A percentile compares a stretch with the other conserved stretches of the same genome.
Conservation (phyloP, 2,113 vertebrate species). For the Carettochelys insculpta region DNA sequence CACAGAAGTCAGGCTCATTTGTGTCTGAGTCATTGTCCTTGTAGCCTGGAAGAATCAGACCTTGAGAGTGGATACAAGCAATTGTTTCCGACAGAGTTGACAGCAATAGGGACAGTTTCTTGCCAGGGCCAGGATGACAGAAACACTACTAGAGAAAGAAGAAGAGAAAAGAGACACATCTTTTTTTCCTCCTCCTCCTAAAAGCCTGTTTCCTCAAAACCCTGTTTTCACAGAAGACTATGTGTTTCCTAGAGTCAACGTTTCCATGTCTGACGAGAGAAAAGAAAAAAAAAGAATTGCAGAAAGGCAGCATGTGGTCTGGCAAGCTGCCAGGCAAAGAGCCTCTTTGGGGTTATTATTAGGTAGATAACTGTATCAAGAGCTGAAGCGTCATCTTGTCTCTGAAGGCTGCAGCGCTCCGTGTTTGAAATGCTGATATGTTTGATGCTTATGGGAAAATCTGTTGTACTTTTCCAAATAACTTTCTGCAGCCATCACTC, state of each 20-base stretch:
- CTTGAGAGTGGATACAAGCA: conserved; percentile 47
- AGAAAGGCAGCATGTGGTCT: conserved; percentile 46
- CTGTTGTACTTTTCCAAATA: not conserved
- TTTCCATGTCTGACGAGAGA: conserved; percentile 51
- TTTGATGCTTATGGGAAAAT: not conserved
- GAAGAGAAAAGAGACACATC: not conserved
- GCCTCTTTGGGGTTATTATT: conserved; percentile 64
- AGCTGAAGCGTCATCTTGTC: conserved; percentile 28
- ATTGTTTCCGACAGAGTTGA: conserved; percentile 36
- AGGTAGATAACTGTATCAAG: conserved; percentile 53
- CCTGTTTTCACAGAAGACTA: conserved; percentile 29
- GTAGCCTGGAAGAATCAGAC: conserved; percentile 55
- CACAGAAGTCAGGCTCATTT: conserved; percentile 32
- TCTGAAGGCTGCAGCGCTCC: not conserved
- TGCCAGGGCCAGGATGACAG: conserved; percentile 56
- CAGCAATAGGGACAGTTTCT: conserved; percentile 7
- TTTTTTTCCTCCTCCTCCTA: conserved; percentile 17
- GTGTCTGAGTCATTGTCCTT: conserved; percentile 58
- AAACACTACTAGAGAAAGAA: conserved; percentile 24
- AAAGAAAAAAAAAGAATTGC: not conserved
- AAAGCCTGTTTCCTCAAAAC: conserved; percentile 59
- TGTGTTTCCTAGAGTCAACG: conserved; percentile 51
- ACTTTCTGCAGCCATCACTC: not conserved
- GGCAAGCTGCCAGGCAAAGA: conserved; percentile 55
- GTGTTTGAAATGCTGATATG: conserved; percentile 31